phyloP scores from a whole-genome alignment of 2,888 invertebrate genomes.

The Hybos culiciformis region DNA sequence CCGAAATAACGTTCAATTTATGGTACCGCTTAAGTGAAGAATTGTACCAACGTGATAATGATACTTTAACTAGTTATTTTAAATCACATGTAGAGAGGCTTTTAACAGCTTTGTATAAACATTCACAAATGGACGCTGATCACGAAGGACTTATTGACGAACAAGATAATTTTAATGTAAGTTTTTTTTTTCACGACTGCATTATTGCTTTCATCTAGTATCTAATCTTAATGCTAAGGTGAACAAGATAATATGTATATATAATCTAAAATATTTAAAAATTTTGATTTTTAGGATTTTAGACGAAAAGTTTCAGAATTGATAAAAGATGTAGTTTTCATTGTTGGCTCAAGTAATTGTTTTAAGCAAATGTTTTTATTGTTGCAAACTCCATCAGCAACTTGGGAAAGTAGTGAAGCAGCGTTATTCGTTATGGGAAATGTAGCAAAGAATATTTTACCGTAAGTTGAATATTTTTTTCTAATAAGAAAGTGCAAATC shows the following conservation, averaged over 20 bases:
- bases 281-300: conserved; percentile 43
- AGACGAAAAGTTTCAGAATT: conserved; percentile 80
- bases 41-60: conserved; percentile 75
- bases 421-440: conserved; percentile 91
- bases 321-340: conserved; percentile 92
- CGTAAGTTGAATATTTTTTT: conserved; percentile 47
- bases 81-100: conserved; percentile 82
- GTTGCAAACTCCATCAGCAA: conserved; percentile 53
- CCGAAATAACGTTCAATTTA: conserved; percentile 84
- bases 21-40: conserved; percentile 95
- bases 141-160: conserved; percentile 75
- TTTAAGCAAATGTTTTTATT: conserved; percentile 81
- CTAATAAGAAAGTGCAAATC: neutral
- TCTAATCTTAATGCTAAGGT: neutral
- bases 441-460: conserved; percentile 85
- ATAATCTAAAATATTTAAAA: too few relatives aligned
- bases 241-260: neutral
- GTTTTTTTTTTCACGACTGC: conserved; percentile 22
- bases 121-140: conserved; percentile 94
- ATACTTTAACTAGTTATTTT: conserved; percentile 66
- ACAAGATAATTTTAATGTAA: conserved; percentile 64
- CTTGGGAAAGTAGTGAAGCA: conserved; percentile 91
- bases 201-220: neutral
- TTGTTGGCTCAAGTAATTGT: conserved; percentile 83
- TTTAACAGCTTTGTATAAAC: conserved; percentile 77